These are phyloP conservation scores for Dryoscopus gambensis DNA, from an alignment of 2,113 vertebrate genomes.

Conservation along the genomic window DNA sequence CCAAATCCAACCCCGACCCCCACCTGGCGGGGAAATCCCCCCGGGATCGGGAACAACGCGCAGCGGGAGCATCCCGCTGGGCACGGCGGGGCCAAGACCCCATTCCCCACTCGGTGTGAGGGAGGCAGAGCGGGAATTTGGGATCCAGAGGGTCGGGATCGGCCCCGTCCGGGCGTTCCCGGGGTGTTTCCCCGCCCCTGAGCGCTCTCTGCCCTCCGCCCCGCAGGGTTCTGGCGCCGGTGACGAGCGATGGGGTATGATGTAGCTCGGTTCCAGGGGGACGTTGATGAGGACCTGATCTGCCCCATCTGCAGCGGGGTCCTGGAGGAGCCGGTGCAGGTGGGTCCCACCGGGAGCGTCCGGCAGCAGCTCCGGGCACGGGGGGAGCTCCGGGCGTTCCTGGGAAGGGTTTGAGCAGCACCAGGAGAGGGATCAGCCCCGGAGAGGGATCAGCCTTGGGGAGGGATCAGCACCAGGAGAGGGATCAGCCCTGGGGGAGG, in stretches of 20 bases:
- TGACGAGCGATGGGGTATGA: constrained; percentile 99
- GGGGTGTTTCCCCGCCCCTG: neutral
- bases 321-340: constrained; percentile 97
- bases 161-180: neutral
- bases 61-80: too few species aligned
- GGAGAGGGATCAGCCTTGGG: too few species aligned
- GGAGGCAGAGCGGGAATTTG: neutral
- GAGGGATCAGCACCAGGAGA: too few species aligned
- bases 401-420: too few species aligned
- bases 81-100: too few species aligned
- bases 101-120: too few species aligned
- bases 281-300: constrained; percentile 96
- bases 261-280: constrained; percentile 95
- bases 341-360: neutral
- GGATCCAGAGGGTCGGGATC: neutral
- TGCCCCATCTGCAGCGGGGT: constrained; percentile 98
- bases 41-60: too few species aligned
- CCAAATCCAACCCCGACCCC: too few species aligned
- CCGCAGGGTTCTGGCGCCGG: constrained; percentile 76
- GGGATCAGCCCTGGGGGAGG: too few species aligned
- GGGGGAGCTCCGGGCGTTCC: neutral
- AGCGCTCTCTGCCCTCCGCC: neutral
- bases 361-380: neutral
- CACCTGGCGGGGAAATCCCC: too few species aligned
- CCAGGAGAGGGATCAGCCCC: too few species aligned